These are phyloP conservation scores for Dasyurus viverrinus DNA, from an alignment of 2,113 vertebrate species.

Conservation along the genomic window DNA sequence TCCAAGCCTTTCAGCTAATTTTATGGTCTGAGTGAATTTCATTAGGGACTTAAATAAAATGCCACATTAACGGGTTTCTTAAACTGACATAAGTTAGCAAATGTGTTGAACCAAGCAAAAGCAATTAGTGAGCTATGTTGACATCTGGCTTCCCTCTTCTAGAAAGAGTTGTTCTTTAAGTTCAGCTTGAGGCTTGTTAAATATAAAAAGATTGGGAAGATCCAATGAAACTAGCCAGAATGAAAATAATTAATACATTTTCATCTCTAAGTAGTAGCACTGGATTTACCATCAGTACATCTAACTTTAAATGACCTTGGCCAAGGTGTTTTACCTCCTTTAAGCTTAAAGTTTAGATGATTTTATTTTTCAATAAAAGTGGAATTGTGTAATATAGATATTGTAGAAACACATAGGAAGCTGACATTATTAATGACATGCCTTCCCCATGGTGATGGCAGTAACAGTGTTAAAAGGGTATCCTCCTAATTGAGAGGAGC, in stretches of 20 bases:
- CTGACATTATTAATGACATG: background rate
- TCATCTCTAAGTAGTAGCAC: background rate
- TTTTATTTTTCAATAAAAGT: background rate
- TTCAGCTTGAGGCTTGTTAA: background rate
- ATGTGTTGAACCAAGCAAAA: constrained; percentile 1
- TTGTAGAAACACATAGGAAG: background rate
- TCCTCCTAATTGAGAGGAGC: background rate
- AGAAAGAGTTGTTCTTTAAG: background rate
- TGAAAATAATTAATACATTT: constrained; percentile 16
- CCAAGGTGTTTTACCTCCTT: constrained; percentile 8
- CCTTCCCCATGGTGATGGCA: background rate
- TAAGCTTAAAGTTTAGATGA: background rate
- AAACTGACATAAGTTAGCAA: constrained; percentile 15
- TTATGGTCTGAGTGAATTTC: constrained; percentile 45
- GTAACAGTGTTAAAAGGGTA: background rate
- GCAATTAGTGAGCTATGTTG: background rate
- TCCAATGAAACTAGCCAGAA: constrained; percentile 34
- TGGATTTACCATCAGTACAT: background rate
- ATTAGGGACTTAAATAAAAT: constrained; percentile 9
- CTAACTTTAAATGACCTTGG: background rate
- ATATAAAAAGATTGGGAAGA: constrained; percentile 33
- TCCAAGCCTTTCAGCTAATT: background rate
- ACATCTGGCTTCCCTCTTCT: background rate
- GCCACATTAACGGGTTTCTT: constrained; percentile 29
- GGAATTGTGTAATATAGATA: background rate